Evolutionary conservation across 2,113 vertebrate genomes (phyloP).

Genomic region (Nerophis lumbriciformis): DNA sequence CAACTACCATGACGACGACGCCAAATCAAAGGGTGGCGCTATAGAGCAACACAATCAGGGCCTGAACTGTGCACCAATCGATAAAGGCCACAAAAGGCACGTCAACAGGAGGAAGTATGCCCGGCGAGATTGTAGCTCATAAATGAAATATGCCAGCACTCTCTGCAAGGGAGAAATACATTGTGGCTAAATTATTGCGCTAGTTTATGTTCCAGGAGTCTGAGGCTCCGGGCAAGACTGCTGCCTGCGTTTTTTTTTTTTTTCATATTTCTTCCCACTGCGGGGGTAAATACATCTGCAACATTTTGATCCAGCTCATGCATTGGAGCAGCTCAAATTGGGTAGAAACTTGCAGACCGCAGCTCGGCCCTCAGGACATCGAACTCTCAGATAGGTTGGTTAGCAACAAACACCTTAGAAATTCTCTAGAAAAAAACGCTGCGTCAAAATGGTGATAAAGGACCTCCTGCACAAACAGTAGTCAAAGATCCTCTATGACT

Average conservation of each 20-base stretch:
- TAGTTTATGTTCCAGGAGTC: constrained; percentile 48
- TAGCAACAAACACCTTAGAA: background rate
- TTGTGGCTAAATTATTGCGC: constrained; percentile 50
- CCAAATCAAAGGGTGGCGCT: constrained; percentile 31
- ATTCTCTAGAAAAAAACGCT: background rate
- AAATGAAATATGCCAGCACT: constrained; percentile 53
- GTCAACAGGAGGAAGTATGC: constrained; percentile 42
- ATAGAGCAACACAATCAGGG: constrained; percentile 36
- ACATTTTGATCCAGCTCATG: constrained; percentile 35
- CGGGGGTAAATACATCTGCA: constrained; percentile 21
- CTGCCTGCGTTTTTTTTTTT: background rate
- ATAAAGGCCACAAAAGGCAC: constrained; percentile 46
- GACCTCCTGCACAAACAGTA: too few species aligned
- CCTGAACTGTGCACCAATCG: constrained; percentile 51
- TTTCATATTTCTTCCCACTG: constrained; percentile 16
- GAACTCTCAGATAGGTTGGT: constrained; percentile 3
- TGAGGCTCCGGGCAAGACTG: constrained; percentile 33
- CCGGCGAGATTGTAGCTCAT: constrained; percentile 42
- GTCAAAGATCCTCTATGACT: too few species aligned
- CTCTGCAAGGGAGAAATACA: constrained; percentile 46
- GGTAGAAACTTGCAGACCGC: constrained; percentile 9
- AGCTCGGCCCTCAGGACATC: constrained; percentile 6
- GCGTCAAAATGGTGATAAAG: too few species aligned
- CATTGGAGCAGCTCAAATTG: constrained; percentile 9
- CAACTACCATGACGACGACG: background rate